phyloP scores from a whole-genome alignment of 2,797 vertebrate species.

The Neosilurus mollespiculum region DNA sequence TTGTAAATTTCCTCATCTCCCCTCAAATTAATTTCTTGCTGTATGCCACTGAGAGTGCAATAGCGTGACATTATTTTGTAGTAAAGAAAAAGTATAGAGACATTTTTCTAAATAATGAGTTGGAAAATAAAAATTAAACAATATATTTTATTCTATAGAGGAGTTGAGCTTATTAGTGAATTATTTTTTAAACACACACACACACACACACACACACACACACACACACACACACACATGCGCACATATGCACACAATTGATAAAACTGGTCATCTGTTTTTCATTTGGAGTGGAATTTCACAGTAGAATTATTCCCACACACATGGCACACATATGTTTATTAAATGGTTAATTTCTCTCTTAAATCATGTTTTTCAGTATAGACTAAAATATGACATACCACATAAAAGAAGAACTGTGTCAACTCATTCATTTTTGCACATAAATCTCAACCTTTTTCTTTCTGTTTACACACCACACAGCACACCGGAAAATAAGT shows the following conservation, averaged over 20 bases:
- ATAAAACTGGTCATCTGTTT: constrained; percentile 53
- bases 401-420: background rate
- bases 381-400: constrained; percentile 17
- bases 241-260: too few relatives aligned
- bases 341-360: constrained; percentile 14
- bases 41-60: too few relatives aligned
- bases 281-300: constrained; percentile 45
- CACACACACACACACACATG: background rate
- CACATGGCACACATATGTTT: background rate
- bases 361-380: constrained; percentile 7
- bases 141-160: background rate
- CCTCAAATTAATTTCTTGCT: background rate
- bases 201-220: constrained; percentile 31
- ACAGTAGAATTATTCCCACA: constrained; percentile 37
- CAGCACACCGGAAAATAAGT: background rate
- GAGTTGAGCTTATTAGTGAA: background rate
- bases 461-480: background rate
- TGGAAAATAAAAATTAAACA: constrained; percentile 9
- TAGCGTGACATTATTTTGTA: background rate
- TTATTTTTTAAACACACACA: background rate
- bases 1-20: background rate
- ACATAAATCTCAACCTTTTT: background rate
- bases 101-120: background rate
- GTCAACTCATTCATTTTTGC: background rate
- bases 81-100: background rate